A percentile compares a stretch with the other conserved stretches of the same genome.
Evolutionary conservation across 2,113 vertebrate genomes (phyloP).

Genomic region (Antechinus flavipes): DNA sequence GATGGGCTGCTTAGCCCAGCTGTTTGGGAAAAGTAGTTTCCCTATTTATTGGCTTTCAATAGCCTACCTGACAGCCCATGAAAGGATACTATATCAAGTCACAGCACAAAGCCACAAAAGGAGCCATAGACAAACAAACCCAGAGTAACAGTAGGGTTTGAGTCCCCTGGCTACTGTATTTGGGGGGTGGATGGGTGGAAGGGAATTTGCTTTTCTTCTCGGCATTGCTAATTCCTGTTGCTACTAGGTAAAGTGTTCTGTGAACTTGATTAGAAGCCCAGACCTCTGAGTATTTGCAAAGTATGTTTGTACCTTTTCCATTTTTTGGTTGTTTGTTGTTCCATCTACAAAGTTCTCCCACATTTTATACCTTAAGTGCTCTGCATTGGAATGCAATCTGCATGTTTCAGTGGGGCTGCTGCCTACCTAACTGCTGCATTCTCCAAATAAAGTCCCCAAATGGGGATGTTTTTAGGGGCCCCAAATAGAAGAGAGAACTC

Average conservation of each 20-base stretch:
- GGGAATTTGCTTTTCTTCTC: not conserved
- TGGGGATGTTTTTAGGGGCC: slow-evolving; percentile 2
- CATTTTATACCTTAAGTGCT: slow-evolving; percentile 33
- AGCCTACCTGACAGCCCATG: not conserved
- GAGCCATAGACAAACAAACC: slow-evolving; percentile 11
- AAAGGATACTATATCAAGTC: not conserved
- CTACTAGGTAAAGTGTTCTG: slow-evolving; percentile 11
- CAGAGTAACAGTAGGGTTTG: slow-evolving; percentile 17
- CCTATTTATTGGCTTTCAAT: not conserved
- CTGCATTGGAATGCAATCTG: slow-evolving; percentile 53
- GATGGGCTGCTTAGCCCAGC: not conserved
- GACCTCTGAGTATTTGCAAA: slow-evolving; percentile 24
- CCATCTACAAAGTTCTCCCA: slow-evolving; percentile 3
- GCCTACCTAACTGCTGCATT: slow-evolving; percentile 6
- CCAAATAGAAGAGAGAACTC: not conserved
- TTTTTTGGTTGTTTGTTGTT: slow-evolving; percentile 45
- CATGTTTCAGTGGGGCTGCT: slow-evolving; percentile 20
- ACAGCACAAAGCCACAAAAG: slow-evolving; percentile 9
- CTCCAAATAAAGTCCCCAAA: not conserved
- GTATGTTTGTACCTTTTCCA: slow-evolving; percentile 34
- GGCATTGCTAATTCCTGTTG: slow-evolving; percentile 11
- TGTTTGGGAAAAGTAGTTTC: not conserved
- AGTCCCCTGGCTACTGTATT: not conserved
- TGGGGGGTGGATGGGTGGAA: not conserved
- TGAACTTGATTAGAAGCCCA: slow-evolving; percentile 34